A percentile compares a stretch with the other conserved stretches of the same genome.
phyloP scores from a whole-genome alignment of 2,888 invertebrate genomes.

The Scaeva pyrastri region DNA sequence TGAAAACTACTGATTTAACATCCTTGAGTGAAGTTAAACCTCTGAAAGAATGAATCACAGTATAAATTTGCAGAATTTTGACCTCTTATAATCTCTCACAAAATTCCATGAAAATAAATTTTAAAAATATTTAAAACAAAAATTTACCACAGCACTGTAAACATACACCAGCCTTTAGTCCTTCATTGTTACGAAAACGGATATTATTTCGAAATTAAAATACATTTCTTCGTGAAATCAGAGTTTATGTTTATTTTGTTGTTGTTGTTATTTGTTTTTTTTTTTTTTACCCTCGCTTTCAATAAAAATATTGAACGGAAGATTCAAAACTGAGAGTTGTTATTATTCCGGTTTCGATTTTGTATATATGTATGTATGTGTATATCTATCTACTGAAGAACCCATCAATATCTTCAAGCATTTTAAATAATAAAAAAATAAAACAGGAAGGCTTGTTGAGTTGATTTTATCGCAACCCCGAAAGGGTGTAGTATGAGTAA shows the following conservation, averaged over 20 bases:
- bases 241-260: neutral
- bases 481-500: neutral
- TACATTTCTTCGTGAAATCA: conserved; percentile 3
- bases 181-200: conserved; percentile 5
- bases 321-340: conserved; percentile 13
- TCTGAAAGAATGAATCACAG: too few species aligned
- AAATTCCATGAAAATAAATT: too few species aligned
- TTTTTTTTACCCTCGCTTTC: neutral
- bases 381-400: too few species aligned
- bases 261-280: neutral
- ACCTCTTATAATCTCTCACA: too few species aligned
- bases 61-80: too few species aligned
- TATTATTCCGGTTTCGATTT: neutral
- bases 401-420: neutral
- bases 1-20: too few species aligned
- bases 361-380: too few species aligned
- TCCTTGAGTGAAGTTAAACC: too few species aligned
- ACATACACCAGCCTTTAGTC: neutral
- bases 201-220: conserved; percentile 33
- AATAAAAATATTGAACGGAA: neutral
- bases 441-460: neutral
- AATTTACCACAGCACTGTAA: conserved; percentile 1
- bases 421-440: neutral
- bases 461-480: neutral
- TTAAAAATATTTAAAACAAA: too few species aligned